phyloP scores from a whole-genome alignment of 2,797 vertebrate species.

The Acanthiza pusilla region DNA sequence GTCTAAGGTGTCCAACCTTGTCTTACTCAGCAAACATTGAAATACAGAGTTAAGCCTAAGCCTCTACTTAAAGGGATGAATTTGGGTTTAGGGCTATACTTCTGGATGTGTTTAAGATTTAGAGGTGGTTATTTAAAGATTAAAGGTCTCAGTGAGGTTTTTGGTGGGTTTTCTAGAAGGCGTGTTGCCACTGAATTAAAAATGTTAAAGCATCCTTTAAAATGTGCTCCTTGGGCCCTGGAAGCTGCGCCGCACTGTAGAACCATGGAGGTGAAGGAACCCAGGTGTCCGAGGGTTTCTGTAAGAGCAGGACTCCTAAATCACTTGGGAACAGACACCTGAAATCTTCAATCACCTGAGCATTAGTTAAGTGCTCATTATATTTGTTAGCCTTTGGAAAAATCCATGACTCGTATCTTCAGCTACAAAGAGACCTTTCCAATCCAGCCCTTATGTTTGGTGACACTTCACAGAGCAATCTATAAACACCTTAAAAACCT shows the following conservation, averaged over 20 bases:
- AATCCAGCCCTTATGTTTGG: background rate
- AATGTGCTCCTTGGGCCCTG: background rate
- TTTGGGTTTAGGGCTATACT: background rate
- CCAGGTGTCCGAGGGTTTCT: background rate
- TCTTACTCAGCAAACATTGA: background rate
- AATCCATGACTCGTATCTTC: background rate
- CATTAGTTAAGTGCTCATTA: background rate
- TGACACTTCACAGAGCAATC: background rate
- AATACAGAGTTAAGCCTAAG: background rate
- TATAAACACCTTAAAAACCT: slow-evolving; percentile 6
- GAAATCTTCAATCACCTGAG: background rate
- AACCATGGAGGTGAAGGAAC: background rate
- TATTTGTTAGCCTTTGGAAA: background rate
- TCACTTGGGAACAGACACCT: background rate
- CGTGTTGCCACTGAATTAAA: background rate
- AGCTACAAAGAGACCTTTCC: background rate
- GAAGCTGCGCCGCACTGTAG: background rate
- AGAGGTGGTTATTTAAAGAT: background rate
- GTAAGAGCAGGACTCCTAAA: background rate
- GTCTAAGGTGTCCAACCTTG: background rate
- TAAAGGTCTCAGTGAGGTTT: background rate
- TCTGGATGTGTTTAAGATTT: background rate
- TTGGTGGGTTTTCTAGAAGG: background rate
- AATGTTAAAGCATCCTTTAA: background rate
- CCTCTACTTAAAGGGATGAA: background rate